These are phyloP conservation scores for Scolopax bukidnonensis DNA, from an alignment of 2,797 vertebrate species.

Conservation along the genomic window DNA sequence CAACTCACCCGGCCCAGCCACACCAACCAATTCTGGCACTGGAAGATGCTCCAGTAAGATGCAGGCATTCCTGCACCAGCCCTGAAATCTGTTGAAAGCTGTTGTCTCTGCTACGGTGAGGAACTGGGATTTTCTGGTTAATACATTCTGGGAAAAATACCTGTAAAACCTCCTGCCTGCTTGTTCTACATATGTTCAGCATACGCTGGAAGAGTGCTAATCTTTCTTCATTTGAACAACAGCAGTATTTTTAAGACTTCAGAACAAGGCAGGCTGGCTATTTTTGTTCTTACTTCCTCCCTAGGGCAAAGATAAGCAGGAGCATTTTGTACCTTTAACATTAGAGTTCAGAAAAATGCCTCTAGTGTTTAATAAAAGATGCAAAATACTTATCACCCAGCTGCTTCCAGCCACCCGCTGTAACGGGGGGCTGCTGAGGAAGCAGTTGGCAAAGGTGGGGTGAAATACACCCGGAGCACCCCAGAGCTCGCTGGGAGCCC, in stretches of 20 bases:
- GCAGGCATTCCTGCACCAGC: rapidly evolving
- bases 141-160: not conserved
- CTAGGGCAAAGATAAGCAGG: not conserved
- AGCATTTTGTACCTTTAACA: not conserved
- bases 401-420: not conserved
- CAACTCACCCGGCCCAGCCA: not conserved
- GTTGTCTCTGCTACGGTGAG: not conserved
- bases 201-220: not conserved
- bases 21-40: not conserved
- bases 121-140: not conserved
- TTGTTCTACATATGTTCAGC: not conserved
- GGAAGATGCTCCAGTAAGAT: not conserved
- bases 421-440: not conserved
- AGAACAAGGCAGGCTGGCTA: not conserved
- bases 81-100: not conserved
- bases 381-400: not conserved
- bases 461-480: rapidly evolving
- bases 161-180: not conserved
- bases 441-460: not conserved
- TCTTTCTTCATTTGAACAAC: not conserved
- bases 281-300: not conserved
- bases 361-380: not conserved
- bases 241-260: not conserved
- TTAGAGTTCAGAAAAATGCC: not conserved
- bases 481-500: not conserved